Conservation (phyloP, 2,888 invertebrate species). For the Chrysodeixis includens region DNA sequence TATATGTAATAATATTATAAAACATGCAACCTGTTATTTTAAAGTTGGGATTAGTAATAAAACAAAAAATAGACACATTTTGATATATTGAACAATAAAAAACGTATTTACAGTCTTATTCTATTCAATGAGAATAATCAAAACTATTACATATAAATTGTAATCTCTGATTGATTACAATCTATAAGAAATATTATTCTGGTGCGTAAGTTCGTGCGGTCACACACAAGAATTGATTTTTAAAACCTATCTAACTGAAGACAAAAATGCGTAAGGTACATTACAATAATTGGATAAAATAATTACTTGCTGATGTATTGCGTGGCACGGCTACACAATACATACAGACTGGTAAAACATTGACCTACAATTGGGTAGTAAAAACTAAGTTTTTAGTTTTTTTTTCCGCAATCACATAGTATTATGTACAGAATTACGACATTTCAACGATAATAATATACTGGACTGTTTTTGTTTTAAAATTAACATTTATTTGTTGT, state of each 20-base stretch:
- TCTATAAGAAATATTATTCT: not conserved
- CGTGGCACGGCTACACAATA: not conserved
- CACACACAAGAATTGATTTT: not conserved
- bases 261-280: slow-evolving; percentile 1
- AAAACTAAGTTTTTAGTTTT: not conserved
- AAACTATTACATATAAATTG: slow-evolving; percentile 49
- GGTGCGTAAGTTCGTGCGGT: not conserved
- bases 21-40: too few relatives aligned
- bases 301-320: not conserved
- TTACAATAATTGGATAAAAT: not conserved
- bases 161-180: slow-evolving; percentile 24
- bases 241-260: not conserved
- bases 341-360: not conserved
- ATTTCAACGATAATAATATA: slow-evolving; percentile 4
- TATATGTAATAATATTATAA: too few relatives aligned
- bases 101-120: slow-evolving; percentile 81
- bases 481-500: not conserved
- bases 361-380: not conserved
- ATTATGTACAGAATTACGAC: slow-evolving; percentile 35
- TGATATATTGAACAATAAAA: slow-evolving; percentile 80
- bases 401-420: not conserved
- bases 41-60: slow-evolving; percentile 50
- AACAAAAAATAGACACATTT: slow-evolving; percentile 61
- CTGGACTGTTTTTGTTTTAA: not conserved
- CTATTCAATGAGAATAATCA: slow-evolving; percentile 54